Evolutionary conservation across 2,797 vertebrate genomes (phyloP).

Genomic region (Hybognathus amarus): DNA sequence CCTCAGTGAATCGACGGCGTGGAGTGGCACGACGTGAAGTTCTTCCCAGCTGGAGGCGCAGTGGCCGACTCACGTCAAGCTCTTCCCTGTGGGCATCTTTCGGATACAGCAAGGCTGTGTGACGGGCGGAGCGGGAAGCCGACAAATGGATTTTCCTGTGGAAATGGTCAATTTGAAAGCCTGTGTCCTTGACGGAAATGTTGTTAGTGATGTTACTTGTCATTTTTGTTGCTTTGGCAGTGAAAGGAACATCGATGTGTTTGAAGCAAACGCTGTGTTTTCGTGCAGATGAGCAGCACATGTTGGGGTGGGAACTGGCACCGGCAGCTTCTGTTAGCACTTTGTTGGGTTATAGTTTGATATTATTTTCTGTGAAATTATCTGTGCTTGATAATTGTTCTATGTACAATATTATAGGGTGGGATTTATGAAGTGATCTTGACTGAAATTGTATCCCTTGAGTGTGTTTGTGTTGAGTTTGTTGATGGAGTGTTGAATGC

Average conservation of each 20-base stretch:
- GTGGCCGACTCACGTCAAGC: slow-evolving; percentile 87
- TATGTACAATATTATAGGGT: slow-evolving; percentile 46
- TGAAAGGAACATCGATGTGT: slow-evolving; percentile 41
- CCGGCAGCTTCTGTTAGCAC: slow-evolving; percentile 62
- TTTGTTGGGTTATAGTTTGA: slow-evolving; percentile 52
- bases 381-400: slow-evolving; percentile 54
- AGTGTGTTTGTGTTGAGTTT: slow-evolving; percentile 26
- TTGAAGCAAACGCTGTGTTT: slow-evolving; percentile 43
- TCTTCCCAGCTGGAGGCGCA: slow-evolving; percentile 87
- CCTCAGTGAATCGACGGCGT: slow-evolving; percentile 81
- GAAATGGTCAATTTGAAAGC: slow-evolving; percentile 53
- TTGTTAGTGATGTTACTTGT: slow-evolving; percentile 50
- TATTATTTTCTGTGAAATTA: slow-evolving; percentile 64
- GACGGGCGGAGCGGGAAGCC: slow-evolving; percentile 38
- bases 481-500: slow-evolving; percentile 20
- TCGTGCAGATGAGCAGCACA: slow-evolving; percentile 36
- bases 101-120: slow-evolving; percentile 77
- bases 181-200: slow-evolving; percentile 51
- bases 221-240: slow-evolving; percentile 52
- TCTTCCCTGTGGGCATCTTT: slow-evolving; percentile 86
- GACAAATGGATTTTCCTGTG: slow-evolving; percentile 63
- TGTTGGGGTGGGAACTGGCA: slow-evolving; percentile 53
- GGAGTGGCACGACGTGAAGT: slow-evolving; percentile 87
- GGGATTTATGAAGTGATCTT: slow-evolving; percentile 30
- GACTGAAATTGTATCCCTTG: slow-evolving; percentile 29